Evolutionary conservation across 1,140 invertebrate genomes (phyloP), one percentile per base, ranked within the genome.

Genomic region (Orchestia grillus): DNA sequence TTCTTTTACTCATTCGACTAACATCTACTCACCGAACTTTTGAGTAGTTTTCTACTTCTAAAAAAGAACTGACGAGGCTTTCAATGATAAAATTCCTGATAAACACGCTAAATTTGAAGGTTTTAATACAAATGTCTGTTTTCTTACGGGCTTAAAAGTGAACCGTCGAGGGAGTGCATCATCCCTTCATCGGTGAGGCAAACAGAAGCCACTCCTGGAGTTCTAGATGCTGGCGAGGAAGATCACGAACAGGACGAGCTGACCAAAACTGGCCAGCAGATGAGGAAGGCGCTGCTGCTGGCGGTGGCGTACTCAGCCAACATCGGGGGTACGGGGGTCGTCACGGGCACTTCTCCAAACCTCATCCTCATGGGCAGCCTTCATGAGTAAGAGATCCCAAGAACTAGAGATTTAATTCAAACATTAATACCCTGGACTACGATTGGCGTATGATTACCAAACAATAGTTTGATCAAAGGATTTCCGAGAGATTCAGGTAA

Each of bases 281-380:
- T 94, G 43, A 94, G 92, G 92, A 94, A 94, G 36, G 44, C 92
- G 28, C 41, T 94, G 92, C 92, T 94, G 8, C 97, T 97, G 44
- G 96, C 97, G 43, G 97, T 97, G 8, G 97, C 97, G 41, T 97
- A 97, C 96, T 97, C 97, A 11, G 97, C 97, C 19, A 97, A 97
- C 96, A 97, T 97, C 62, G 97, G 97, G 44, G 97, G 97, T 19
- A 97, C 97, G 19, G 97, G 97, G 8, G 97, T 97, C 4, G 97
- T 97, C 15, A 97, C 97, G 42, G 97, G 97, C 3, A 97, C 97
- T 36, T 97, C 97, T 0, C 97, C 97, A 11, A 97, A 97, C 96
- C 96, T 97, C 45, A 96, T 97, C 44, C 45, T 97, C 1, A 47
- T 96, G 57, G 96, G 87, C 23, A 77, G 95, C 87, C 96, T 97